These are phyloP conservation scores for Sminthopsis crassicaudata DNA, from an alignment of 2,113 vertebrate species.

Conservation along the genomic window DNA sequence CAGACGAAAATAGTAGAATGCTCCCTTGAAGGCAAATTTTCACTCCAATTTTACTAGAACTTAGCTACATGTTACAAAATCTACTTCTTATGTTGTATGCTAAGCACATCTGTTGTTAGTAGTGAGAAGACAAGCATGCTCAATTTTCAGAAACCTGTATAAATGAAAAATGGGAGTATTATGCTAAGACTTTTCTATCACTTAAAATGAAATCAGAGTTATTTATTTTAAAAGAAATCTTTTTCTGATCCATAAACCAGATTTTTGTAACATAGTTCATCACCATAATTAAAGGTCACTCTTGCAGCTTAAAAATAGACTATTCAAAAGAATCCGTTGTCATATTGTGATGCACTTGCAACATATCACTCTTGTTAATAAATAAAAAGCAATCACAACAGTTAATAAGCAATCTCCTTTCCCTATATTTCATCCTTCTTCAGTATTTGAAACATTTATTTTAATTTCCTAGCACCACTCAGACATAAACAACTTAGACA, in stretches of 20 bases:
- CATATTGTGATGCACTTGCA: constrained; percentile 10
- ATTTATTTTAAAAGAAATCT: constrained; percentile 51
- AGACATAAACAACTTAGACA: neutral
- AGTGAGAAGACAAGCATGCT: constrained; percentile 58
- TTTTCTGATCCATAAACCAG: constrained; percentile 31
- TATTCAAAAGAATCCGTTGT: constrained; percentile 3
- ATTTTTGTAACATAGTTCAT: constrained; percentile 45
- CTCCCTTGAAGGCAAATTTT: constrained; percentile 52
- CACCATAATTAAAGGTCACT: constrained; percentile 29
- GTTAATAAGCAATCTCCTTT: constrained; percentile 13
- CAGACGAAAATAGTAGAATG: constrained; percentile 39
- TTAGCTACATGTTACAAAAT: constrained; percentile 49
- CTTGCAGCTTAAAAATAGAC: constrained; percentile 56
- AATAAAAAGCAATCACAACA: constrained; percentile 25
- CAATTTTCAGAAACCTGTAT: constrained; percentile 62
- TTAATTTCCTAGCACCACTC: neutral
- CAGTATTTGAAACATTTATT: constrained; percentile 7
- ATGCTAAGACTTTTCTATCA: constrained; percentile 62
- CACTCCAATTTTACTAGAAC: constrained; percentile 54
- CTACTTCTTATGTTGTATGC: constrained; percentile 68
- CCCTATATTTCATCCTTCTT: neutral
- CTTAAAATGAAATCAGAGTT: constrained; percentile 66
- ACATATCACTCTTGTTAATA: constrained; percentile 10
- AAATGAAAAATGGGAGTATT: constrained; percentile 52
- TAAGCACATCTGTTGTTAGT: constrained; percentile 73